phyloP scores from a whole-genome alignment of 2,888 invertebrate species.

The Pachymerium ferrugineum region DNA sequence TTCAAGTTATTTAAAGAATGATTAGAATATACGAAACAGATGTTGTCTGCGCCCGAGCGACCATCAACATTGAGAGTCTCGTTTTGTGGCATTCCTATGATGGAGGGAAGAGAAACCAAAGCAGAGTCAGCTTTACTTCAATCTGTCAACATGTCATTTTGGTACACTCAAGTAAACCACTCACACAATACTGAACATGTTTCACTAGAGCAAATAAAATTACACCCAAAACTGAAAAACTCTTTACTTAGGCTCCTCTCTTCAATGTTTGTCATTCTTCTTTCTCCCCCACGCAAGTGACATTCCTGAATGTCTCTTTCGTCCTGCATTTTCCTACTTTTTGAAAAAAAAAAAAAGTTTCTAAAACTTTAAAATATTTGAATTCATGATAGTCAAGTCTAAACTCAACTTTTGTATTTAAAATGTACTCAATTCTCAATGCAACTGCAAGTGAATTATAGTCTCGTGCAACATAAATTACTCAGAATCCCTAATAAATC shows the following conservation, averaged over 20 bases:
- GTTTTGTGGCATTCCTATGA: not conserved
- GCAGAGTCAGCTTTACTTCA: conserved; percentile 3
- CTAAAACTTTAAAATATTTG: no score
- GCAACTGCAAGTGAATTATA: not conserved
- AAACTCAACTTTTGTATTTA: no score
- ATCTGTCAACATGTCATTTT: conserved; percentile 8
- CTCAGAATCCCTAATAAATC: not conserved
- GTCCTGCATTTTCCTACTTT: no score
- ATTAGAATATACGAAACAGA: not conserved
- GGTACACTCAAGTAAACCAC: not conserved
- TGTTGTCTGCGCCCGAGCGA: no score
- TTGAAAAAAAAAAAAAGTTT: no score
- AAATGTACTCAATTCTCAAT: not conserved
- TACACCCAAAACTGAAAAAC: conserved; percentile 7
- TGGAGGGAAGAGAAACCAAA: not conserved
- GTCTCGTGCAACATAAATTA: not conserved
- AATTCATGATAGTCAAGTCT: no score
- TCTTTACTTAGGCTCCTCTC: not conserved
- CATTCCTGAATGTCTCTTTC: no score
- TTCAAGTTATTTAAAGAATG: not conserved
- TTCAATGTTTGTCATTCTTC: conserved; percentile 1
- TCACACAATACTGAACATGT: conserved; percentile 8
- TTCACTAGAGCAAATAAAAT: not conserved
- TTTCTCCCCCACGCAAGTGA: not conserved
- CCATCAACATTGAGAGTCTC: not conserved